Evolutionary conservation across 2,888 invertebrate genomes (phyloP).

Genomic region (Lasius platythorax): DNA sequence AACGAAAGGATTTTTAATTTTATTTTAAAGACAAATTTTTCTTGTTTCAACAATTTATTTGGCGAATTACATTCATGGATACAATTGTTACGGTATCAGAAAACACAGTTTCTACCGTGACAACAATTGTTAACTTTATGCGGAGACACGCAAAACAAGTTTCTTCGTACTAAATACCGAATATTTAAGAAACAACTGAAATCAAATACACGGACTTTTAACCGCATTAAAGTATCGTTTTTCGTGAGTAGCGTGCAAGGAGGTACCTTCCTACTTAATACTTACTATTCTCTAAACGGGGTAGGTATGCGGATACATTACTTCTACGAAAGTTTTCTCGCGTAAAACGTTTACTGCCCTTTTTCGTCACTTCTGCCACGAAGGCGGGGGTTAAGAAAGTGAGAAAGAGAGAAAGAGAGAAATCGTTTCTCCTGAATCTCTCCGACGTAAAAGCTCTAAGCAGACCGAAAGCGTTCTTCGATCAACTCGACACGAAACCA

Average conservation of each 20-base stretch:
- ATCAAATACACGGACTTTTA: conserved; percentile 64
- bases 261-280: conserved; percentile 70
- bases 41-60: neutral
- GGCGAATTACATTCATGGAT: neutral
- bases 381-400: neutral
- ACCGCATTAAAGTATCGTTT: conserved; percentile 44
- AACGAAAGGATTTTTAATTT: neutral
- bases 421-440: conserved; percentile 47
- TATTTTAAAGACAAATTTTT: neutral
- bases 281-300: conserved; percentile 69
- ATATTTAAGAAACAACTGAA: conserved; percentile 47
- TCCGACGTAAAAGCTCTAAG: conserved; percentile 53
- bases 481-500: conserved; percentile 55
- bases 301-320: conserved; percentile 69
- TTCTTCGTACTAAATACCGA: conserved; percentile 35
- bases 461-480: conserved; percentile 45
- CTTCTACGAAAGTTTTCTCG: conserved; percentile 69
- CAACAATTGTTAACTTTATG: neutral
- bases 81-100: neutral
- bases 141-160: conserved; percentile 6
- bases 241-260: conserved; percentile 68
- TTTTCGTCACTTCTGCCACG: conserved; percentile 67
- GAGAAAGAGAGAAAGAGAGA: conserved; percentile 25
- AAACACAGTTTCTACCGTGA: neutral
- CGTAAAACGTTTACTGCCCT: conserved; percentile 64